These are phyloP conservation scores for Halcyon malimbica DNA, from an alignment of 2,113 vertebrate genomes.

Conservation along the genomic window DNA sequence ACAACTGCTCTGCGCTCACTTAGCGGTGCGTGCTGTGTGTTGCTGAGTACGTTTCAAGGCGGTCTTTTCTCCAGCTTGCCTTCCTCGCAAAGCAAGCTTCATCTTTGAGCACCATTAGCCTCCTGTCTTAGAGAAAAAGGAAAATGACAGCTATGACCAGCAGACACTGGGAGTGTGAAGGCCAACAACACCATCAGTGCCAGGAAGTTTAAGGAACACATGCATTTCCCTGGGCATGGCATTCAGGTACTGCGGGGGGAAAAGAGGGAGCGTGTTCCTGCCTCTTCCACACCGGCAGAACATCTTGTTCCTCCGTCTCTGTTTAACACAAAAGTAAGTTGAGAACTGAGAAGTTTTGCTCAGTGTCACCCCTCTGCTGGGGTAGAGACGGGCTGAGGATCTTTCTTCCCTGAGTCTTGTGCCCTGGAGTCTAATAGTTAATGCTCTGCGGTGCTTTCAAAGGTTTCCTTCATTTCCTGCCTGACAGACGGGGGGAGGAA, in stretches of 20 bases:
- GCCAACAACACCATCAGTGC: background rate
- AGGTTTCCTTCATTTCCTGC: conserved; percentile 46
- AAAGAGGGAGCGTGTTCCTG: background rate
- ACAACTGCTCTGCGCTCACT: background rate
- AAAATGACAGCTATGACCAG: background rate
- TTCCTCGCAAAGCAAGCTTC: background rate
- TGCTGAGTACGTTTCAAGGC: background rate
- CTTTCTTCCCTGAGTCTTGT: rapidly evolving
- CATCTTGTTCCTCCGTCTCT: background rate
- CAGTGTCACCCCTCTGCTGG: background rate
- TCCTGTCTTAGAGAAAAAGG: background rate
- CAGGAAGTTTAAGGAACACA: conserved; percentile 6
- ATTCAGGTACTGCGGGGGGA: background rate
- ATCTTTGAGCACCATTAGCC: background rate
- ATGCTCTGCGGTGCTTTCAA: background rate
- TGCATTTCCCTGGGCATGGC: conserved; percentile 8
- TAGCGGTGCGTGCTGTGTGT: background rate
- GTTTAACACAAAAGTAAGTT: background rate
- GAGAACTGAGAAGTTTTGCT: background rate
- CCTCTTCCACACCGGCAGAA: background rate
- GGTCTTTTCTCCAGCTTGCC: background rate
- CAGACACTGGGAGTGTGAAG: background rate
- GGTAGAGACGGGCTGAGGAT: background rate
- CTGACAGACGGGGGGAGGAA: background rate
- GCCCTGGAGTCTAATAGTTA: background rate